Percentiles rank a stretch among this genome's conserved stretches.
These are phyloP conservation scores for Gymnorhina tibicen DNA, from an alignment of 2,113 vertebrate species.

Conservation along the genomic window DNA sequence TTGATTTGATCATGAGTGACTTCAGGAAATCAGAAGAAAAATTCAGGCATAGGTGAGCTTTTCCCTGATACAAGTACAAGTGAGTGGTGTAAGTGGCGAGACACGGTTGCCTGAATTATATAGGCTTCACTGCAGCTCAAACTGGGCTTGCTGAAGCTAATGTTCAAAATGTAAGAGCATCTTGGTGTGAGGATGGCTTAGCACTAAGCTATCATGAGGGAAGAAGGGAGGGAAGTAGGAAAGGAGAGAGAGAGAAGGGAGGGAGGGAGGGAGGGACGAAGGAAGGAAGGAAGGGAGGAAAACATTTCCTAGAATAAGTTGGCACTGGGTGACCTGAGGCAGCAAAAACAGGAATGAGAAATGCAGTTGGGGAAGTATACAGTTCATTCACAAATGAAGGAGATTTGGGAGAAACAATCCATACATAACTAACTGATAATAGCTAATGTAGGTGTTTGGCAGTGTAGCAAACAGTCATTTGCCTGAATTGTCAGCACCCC, in stretches of 20 bases:
- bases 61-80: neutral
- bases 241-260: neutral
- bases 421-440: neutral
- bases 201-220: neutral
- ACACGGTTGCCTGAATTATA: neutral
- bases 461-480: neutral
- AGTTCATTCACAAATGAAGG: neutral
- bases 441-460: neutral
- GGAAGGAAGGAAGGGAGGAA: neutral
- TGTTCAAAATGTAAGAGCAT: neutral
- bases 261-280: neutral
- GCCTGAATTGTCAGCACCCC: neutral
- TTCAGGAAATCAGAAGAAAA: neutral
- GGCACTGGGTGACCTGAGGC: neutral
- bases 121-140: neutral
- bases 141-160: neutral
- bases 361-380: neutral
- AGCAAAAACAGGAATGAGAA: neutral
- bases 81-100: fast-evolving
- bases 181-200: neutral
- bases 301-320: neutral
- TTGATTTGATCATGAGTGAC: neutral
- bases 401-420: neutral
- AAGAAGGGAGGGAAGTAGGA: neutral
- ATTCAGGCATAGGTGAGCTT: neutral